Base-by-base conservation (phyloP, 2,797 vertebrate species). In the Synaphobranchus kaupii region DNA sequence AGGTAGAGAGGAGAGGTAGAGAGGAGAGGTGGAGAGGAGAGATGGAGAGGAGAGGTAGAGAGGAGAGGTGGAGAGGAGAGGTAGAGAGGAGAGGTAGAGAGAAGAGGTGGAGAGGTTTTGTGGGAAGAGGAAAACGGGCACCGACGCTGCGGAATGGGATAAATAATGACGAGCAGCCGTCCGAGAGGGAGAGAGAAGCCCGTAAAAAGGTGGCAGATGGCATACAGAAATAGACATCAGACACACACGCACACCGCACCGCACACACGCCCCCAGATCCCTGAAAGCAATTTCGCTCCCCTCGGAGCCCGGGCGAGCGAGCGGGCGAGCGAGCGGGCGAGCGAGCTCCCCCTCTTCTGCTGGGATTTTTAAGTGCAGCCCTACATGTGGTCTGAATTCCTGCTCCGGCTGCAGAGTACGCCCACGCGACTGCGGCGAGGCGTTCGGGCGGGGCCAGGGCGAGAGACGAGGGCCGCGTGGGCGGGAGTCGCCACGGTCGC, bases 331-430 rank as follows among this genome's bases (percentile, higher is more conserved):
- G n/a, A 17, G 54, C 39, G n/a, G n/a, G n/a, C n/a, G n/a, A n/a
- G n/a, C n/a, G n/a, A n/a, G n/a, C 20, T 39, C 80, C 86, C 81
- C 31, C 4, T 13, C 9, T n/a, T 15, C 58, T 31, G 47, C 52
- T 68, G 86, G 76, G 31, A 83, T 85, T 82, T 87, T 82, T 85
- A 89, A 87, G 86, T 85, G 85, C 63, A 89, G 76, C 76, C 84
- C 84, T 78, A 47, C 68, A 50, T 85, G 84, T 84, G 88, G 86
- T 89, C 86, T 85, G 86, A 83, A 87, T 89, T 87, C 83, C 88
- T 83, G 60, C 28, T 39, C 76, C 73, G 85, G 76, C 48, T 84
- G 17, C n/a, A 47, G 76, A 47, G 20, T 12, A 86, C 85, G 86
- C 89, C 88, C 88, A 86, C 86, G 85, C 66, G 48, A 85, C 88